Conservation (phyloP, 1,140 invertebrate genomes). For the Aphidius gifuensis region DNA sequence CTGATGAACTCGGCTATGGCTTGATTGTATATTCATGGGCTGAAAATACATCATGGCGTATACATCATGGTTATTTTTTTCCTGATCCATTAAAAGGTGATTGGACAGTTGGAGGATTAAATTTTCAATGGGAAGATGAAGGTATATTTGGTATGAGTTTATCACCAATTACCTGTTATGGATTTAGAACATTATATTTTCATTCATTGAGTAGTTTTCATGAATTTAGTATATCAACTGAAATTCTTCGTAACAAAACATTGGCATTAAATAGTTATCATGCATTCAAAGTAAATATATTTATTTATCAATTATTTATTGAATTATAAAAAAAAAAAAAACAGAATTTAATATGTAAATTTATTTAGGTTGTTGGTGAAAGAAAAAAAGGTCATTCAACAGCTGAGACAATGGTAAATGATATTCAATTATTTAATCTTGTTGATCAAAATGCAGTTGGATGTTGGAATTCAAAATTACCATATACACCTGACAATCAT, state of each 20-base stretch:
- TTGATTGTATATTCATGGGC: constrained; percentile 74
- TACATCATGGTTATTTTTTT: constrained; percentile 72
- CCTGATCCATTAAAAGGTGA: constrained; percentile 76
- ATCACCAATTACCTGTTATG: constrained; percentile 63
- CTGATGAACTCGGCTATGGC: constrained; percentile 79
- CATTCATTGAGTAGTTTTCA: constrained; percentile 72
- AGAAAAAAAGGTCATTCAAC: constrained; percentile 68
- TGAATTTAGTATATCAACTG: constrained; percentile 74
- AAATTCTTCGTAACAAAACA: constrained; percentile 64
- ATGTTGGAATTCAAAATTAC: constrained; percentile 71
- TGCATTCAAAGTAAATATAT: constrained; percentile 59
- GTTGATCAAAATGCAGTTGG: constrained; percentile 77
- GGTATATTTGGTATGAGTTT: constrained; percentile 77
- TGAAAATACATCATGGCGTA: constrained; percentile 72
- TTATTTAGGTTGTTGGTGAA: constrained; percentile 48
- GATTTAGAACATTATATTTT: constrained; percentile 70
- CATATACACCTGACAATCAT: constrained; percentile 65
- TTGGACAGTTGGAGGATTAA: constrained; percentile 73
- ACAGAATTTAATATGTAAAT: background rate
- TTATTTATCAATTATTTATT: no score
- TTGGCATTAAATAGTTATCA: constrained; percentile 67
- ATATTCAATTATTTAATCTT: constrained; percentile 70
- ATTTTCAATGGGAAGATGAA: constrained; percentile 79
- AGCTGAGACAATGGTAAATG: constrained; percentile 66
- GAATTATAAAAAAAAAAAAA: no score